Conservation (phyloP, 2,888 invertebrate species). For the Microchrysa polita region DNA sequence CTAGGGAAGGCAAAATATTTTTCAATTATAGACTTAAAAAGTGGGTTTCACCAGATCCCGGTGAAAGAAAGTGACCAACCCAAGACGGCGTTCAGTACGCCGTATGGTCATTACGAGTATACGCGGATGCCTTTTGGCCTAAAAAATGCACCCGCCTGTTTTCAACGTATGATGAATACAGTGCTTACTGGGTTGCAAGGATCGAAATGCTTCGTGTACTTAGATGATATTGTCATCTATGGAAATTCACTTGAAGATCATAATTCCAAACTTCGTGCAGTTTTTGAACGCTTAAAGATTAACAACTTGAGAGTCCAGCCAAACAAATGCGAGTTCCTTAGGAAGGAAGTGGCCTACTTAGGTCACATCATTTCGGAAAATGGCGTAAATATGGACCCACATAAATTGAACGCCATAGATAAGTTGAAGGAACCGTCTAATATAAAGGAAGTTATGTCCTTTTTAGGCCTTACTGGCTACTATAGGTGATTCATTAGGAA, state of each 20-base stretch:
- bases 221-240: no score
- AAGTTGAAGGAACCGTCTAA: not conserved
- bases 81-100: constrained; percentile 62
- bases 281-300: no score
- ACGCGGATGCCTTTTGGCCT: no score
- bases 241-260: not conserved
- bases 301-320: constrained; percentile 52
- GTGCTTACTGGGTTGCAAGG: no score
- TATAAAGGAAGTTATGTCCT: not conserved
- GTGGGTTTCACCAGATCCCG: constrained; percentile 60
- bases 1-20: constrained; percentile 56
- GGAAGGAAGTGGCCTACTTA: constrained; percentile 46
- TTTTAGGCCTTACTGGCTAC: not conserved
- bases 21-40: no score
- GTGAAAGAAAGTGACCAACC: constrained; percentile 53
- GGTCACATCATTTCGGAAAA: constrained; percentile 55
- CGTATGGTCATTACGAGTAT: constrained; percentile 52
- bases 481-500: constrained; percentile 4
- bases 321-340: constrained; percentile 52
- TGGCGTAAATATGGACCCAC: constrained; percentile 53
- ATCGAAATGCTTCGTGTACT: no score
- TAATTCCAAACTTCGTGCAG: constrained; percentile 6
- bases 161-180: no score
- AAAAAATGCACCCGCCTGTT: no score
- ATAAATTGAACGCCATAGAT: not conserved